phyloP scores from a whole-genome alignment of 2,113 vertebrate species.

The Noturus placidus region DNA sequence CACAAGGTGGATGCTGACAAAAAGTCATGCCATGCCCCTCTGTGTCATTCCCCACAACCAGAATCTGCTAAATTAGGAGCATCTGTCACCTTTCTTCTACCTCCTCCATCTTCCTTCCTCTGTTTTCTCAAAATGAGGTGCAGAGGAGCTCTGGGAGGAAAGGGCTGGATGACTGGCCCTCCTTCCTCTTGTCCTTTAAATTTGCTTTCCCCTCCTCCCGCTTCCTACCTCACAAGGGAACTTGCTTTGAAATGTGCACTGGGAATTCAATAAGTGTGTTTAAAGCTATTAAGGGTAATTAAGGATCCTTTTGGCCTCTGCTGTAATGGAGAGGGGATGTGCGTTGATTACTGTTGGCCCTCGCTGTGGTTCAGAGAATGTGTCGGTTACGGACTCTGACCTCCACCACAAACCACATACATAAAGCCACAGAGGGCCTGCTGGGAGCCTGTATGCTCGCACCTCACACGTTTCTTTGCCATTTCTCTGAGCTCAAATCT shows the following conservation, averaged over 20 bases:
- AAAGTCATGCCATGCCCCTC: constrained; percentile 46
- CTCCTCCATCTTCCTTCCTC: constrained; percentile 30
- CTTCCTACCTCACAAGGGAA: constrained; percentile 57
- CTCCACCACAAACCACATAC: constrained; percentile 15
- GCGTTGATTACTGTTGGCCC: constrained; percentile 88
- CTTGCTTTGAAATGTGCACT: constrained; percentile 60
- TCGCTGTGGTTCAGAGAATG: constrained; percentile 78
- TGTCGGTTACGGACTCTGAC: constrained; percentile 67
- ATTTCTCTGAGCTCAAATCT: constrained; percentile 86
- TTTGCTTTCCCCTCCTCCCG: constrained; percentile 18
- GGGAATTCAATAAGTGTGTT: constrained; percentile 83
- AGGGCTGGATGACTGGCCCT: constrained; percentile 45
- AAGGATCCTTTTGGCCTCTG: constrained; percentile 85
- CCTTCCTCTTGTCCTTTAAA: constrained; percentile 58
- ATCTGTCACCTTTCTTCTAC: constrained; percentile 34
- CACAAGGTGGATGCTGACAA: constrained; percentile 45
- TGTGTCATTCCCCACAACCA: constrained; percentile 44
- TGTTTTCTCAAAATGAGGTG: constrained; percentile 47
- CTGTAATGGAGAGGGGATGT: constrained; percentile 73
- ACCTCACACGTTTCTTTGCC: constrained; percentile 71
- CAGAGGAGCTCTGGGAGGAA: constrained; percentile 69
- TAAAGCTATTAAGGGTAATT: constrained; percentile 95
- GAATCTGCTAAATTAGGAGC: constrained; percentile 49
- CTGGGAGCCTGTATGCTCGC: constrained; percentile 72
- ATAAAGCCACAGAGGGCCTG: constrained; percentile 18